A percentile compares a stretch with the other conserved stretches of the same genome.
These are phyloP conservation scores for Lagodon rhomboides DNA, from an alignment of 2,797 vertebrate genomes.

Conservation along the genomic window DNA sequence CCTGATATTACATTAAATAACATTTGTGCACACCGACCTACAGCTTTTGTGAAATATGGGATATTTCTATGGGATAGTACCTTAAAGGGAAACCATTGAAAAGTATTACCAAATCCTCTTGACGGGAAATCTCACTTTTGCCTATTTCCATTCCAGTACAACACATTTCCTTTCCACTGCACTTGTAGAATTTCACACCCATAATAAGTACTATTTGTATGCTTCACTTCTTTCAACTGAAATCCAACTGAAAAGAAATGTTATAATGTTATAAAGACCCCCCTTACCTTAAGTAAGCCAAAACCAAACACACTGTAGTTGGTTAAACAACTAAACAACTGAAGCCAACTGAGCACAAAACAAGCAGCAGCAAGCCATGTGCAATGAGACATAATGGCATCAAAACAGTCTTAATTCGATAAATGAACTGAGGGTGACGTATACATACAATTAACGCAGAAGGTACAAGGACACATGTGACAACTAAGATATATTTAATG, in stretches of 20 bases:
- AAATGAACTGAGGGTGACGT: slow-evolving; percentile 5
- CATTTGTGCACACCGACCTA: not conserved
- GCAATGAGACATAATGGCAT: not conserved
- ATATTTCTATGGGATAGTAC: not conserved
- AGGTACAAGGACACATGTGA: not conserved
- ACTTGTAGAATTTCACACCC: not conserved
- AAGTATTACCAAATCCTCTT: not conserved
- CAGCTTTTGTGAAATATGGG: not conserved
- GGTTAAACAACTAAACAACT: slow-evolving; percentile 14
- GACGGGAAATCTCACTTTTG: not conserved
- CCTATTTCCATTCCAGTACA: not conserved
- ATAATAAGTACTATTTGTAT: not conserved
- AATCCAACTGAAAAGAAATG: not conserved
- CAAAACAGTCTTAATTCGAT: slow-evolving; percentile 7
- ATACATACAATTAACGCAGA: slow-evolving; percentile 1
- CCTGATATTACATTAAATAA: not conserved
- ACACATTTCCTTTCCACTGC: not conserved
- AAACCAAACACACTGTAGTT: not conserved
- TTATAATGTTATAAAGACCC: not conserved
- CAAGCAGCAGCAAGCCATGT: slow-evolving; percentile 1
- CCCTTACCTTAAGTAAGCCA: not conserved
- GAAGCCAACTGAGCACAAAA: not conserved
- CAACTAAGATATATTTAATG: not conserved
- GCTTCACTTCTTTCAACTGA: slow-evolving; percentile 3
- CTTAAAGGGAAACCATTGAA: not conserved